Base-by-base conservation (phyloP, 2,888 invertebrate genomes). In the Drosophila histrio region DNA sequence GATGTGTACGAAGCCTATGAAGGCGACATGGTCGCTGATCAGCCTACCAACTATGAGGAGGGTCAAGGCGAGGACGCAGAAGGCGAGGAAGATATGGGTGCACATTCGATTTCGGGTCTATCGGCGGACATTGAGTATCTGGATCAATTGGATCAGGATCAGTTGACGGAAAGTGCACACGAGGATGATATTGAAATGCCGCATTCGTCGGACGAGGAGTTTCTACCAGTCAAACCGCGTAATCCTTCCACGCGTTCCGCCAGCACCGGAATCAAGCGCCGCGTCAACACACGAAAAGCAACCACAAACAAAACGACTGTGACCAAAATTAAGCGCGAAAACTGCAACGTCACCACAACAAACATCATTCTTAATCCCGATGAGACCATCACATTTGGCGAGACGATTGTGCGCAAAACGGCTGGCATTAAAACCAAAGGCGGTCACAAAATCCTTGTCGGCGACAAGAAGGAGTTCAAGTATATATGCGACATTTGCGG, bases 401-500 rank as follows among this genome's bases (percentile, higher is more conserved):
- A 89, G 30, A 68, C 76, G 22, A 30, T 79, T 17, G 69, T 79
- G 46, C 67, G 84, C 7, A 77, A 88, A 17, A 21, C 68, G 1
- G 30, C 63, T 0, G 87, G 80, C 8, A 70, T 86, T 2, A 88
- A 87, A 15, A 78, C 89, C 8, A 77, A 73, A 34, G 85, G 89
- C 7, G 89, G 82, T 0, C 82, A 79, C 52, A 85, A 85, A 43
- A 66, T 84, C 19, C 60, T 75, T 6, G 76, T 86, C 1, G 86
- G 86, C 38, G 85, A 88, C 19, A 88, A 88, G 26, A 90, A 90
- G 60, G 87, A 89, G 49, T 85, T 75, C 13, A 87, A 86, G 39
- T 90, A 86, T 22, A 90, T 91, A 6, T 92, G 92, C 61, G 91
- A 92, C 60, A 87, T 91, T 17, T 92, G 92, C 52, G 92, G 91